These are phyloP conservation scores for Eustalomyia histrio DNA, from an alignment of 2,888 invertebrate genomes.

Conservation along the genomic window DNA sequence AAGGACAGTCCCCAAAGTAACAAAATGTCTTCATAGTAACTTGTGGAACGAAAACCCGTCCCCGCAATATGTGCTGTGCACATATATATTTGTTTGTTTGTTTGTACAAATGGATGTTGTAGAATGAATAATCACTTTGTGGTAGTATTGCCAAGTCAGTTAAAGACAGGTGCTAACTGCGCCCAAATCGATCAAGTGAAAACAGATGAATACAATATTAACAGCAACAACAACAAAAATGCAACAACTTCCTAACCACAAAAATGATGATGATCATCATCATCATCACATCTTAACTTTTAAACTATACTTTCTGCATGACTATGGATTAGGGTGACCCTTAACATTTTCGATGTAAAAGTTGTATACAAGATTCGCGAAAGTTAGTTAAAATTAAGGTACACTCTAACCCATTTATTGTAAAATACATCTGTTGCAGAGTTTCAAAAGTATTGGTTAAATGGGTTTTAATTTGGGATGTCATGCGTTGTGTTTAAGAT, in stretches of 20 bases:
- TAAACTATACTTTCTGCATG: conserved; percentile 26
- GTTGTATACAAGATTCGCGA: too few species aligned
- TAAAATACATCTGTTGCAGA: too few species aligned
- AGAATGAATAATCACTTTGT: conserved; percentile 63
- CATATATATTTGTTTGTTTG: not conserved
- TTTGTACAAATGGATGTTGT: conserved; percentile 23
- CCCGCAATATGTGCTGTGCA: too few species aligned
- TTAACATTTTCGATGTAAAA: too few species aligned
- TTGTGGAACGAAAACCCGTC: too few species aligned
- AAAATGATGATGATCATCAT: conserved; percentile 35
- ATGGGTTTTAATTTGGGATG: too few species aligned
- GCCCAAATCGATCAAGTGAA: conserved; percentile 65
- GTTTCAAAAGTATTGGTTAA: too few species aligned
- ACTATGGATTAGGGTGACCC: not conserved
- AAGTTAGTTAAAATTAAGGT: too few species aligned
- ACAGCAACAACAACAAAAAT: conserved; percentile 22
- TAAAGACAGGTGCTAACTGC: conserved; percentile 68
- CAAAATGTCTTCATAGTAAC: too few species aligned
- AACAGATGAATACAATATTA: conserved; percentile 42
- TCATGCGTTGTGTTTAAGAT: too few species aligned
- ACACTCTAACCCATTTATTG: too few species aligned
- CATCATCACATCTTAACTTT: conserved; percentile 49
- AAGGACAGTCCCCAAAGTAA: too few species aligned
- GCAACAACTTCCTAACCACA: conserved; percentile 57
- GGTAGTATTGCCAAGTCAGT: conserved; percentile 64